phyloP scores from a whole-genome alignment of 2,797 vertebrate genomes.

The Borostomias antarcticus region DNA sequence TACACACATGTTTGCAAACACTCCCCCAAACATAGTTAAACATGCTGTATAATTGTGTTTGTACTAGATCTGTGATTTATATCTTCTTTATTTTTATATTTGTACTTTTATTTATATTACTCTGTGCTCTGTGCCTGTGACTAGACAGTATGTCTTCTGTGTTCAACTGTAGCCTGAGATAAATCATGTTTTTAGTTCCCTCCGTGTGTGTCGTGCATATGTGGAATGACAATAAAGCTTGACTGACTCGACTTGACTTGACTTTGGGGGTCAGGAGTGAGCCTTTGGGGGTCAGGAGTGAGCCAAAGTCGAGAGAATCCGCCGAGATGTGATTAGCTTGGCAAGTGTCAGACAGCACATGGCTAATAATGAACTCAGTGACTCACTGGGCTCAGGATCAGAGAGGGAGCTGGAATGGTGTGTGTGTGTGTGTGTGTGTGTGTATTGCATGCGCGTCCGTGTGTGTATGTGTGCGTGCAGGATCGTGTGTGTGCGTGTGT shows the following conservation, averaged over 20 bases:
- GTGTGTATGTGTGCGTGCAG: neutral
- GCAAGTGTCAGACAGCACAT: conserved; percentile 19
- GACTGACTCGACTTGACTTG: neutral
- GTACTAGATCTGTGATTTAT: too few relatives aligned
- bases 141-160: too few relatives aligned
- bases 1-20: too few relatives aligned
- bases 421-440: conserved; percentile 28
- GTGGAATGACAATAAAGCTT: too few relatives aligned
- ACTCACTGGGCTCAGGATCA: conserved; percentile 17
- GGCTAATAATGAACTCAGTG: conserved; percentile 23
- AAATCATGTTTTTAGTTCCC: too few relatives aligned
- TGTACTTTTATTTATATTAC: too few relatives aligned
- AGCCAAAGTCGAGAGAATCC: neutral
- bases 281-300: neutral
- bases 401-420: conserved; percentile 2
- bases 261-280: neutral
- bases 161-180: too few relatives aligned
- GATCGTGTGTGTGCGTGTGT: conserved; percentile 30
- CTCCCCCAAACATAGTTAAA: too few relatives aligned
- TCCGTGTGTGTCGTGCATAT: too few relatives aligned
- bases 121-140: too few relatives aligned
- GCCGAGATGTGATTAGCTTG: conserved; percentile 1
- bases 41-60: too few relatives aligned
- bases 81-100: too few relatives aligned
- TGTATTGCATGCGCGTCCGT: conserved; percentile 12